Evolutionary conservation across 1,140 invertebrate species (phyloP).

Genomic region (Theocolax elegans): DNA sequence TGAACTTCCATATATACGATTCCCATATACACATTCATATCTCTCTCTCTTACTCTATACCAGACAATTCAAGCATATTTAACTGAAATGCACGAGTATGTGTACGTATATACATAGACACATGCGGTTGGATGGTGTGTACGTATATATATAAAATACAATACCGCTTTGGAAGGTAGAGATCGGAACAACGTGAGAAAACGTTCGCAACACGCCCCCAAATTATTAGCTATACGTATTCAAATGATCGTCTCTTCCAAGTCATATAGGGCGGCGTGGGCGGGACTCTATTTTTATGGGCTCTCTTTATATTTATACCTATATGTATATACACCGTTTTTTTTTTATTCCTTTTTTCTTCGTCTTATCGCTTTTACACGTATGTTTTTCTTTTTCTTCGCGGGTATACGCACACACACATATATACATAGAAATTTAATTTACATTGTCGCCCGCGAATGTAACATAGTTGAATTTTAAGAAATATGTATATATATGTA

Average conservation of each 20-base stretch:
- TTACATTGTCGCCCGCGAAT: too few species aligned
- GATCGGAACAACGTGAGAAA: constrained; percentile 40
- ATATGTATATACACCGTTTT: neutral
- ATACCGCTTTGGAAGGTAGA: too few species aligned
- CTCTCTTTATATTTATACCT: neutral
- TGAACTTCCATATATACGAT: too few species aligned
- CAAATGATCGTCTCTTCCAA: constrained; percentile 46
- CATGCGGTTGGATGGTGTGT: neutral
- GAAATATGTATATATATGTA: too few species aligned
- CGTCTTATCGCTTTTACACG: constrained; percentile 18
- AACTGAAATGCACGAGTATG: neutral
- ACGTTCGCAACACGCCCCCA: constrained; percentile 41
- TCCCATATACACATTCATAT: neutral
- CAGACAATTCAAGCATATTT: neutral
- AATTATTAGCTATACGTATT: constrained; percentile 53
- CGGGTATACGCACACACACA: too few species aligned
- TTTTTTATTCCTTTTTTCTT: neutral
- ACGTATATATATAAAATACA: constrained; percentile 36
- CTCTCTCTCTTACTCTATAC: neutral
- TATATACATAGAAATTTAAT: too few species aligned
- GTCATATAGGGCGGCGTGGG: constrained; percentile 30
- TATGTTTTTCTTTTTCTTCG: too few species aligned
- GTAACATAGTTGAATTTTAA: too few species aligned
- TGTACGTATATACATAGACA: neutral
- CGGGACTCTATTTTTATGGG: constrained; percentile 33